A percentile compares a stretch with the other conserved stretches of the same genome.
These are phyloP conservation scores for Watersipora subatra DNA, from an alignment of 1,140 invertebrate genomes.

Conservation along the genomic window DNA sequence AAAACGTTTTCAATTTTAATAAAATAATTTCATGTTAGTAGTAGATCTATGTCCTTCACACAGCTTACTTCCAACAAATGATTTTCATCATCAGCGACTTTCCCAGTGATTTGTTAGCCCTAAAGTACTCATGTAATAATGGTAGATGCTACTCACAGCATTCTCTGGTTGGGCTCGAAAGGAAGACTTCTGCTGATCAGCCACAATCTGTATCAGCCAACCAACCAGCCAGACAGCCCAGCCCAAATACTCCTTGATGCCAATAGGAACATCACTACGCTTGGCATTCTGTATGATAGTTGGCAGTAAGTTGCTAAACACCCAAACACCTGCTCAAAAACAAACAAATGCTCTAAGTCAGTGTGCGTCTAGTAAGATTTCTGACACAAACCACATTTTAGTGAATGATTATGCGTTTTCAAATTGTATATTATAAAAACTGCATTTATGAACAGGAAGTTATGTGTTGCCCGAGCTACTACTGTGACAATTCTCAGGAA, in stretches of 20 bases:
- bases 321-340: constrained; percentile 33
- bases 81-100: neutral
- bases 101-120: neutral
- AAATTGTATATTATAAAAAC: too few relatives aligned
- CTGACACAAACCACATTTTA: too few relatives aligned
- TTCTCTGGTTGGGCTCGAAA: constrained; percentile 26
- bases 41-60: neutral
- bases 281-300: constrained; percentile 34
- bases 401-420: too few relatives aligned
- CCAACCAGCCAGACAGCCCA: constrained; percentile 23
- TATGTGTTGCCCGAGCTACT: too few relatives aligned
- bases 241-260: constrained; percentile 20
- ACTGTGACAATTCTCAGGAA: too few relatives aligned
- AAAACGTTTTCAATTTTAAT: too few relatives aligned
- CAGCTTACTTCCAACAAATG: neutral
- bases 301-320: constrained; percentile 38
- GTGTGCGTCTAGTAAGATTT: too few relatives aligned
- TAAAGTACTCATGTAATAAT: neutral
- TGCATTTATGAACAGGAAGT: too few relatives aligned
- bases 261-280: constrained; percentile 16
- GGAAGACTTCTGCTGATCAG: constrained; percentile 26
- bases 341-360: too few relatives aligned
- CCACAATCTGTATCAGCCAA: constrained; percentile 21
- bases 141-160: constrained; percentile 14
- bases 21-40: neutral